phyloP scores from a whole-genome alignment of 2,797 vertebrate species.

The Hippoglossus hippoglossus region DNA sequence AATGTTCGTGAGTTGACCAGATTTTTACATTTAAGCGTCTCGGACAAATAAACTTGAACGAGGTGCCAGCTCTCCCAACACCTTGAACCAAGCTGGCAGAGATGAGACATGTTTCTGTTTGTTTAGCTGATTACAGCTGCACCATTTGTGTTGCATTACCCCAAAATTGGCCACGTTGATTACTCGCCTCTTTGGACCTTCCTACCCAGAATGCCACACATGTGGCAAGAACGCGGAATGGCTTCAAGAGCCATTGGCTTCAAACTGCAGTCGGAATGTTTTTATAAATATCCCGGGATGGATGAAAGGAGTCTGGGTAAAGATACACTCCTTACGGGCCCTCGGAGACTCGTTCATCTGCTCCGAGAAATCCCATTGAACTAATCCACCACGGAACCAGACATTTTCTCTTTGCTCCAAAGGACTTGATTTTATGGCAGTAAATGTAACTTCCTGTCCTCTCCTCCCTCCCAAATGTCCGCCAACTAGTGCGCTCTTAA shows the following conservation, averaged over 20 bases:
- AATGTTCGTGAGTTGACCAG: conserved; percentile 20
- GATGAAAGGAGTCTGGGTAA: conserved; percentile 71
- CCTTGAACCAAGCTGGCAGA: conserved; percentile 15
- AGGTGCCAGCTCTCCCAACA: conserved; percentile 26
- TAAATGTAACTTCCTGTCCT: conserved; percentile 26
- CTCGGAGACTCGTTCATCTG: conserved; percentile 82
- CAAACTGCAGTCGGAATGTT: conserved; percentile 33
- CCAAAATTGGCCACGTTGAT: conserved; percentile 21
- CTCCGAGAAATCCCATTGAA: conserved; percentile 83
- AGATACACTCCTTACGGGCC: conserved; percentile 73
- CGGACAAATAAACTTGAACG: conserved; percentile 39
- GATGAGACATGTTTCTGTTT: conserved; percentile 30
- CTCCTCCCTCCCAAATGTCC: conserved; percentile 36
- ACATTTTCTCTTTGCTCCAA: conserved; percentile 68
- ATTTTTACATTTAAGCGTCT: conserved; percentile 17
- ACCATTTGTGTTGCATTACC: conserved; percentile 28
- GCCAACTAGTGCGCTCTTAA: conserved; percentile 11
- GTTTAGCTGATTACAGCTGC: conserved; percentile 40
- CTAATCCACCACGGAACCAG: conserved; percentile 80
- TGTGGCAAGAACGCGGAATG: conserved; percentile 27
- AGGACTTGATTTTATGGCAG: conserved; percentile 36
- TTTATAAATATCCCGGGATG: conserved; percentile 54
- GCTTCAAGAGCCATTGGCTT: conserved; percentile 27
- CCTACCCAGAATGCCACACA: conserved; percentile 32
- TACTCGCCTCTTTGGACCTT: conserved; percentile 23